Percentiles rank a stretch among this genome's conserved stretches.
These are phyloP conservation scores for Pollicipes pollicipes DNA, from an alignment of 1,140 invertebrate species.

Conservation along the genomic window DNA sequence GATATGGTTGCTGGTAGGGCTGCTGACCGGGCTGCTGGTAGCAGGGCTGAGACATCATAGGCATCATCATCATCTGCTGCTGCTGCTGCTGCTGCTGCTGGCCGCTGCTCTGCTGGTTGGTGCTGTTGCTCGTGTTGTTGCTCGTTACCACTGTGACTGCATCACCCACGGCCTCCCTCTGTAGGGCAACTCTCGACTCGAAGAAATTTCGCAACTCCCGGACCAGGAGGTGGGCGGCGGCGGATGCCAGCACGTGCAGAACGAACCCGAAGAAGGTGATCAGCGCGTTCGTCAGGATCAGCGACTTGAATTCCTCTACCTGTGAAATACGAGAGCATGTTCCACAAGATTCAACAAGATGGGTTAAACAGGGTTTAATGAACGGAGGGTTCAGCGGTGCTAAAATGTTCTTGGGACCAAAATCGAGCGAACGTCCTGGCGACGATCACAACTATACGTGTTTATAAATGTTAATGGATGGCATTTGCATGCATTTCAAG, in stretches of 20 bases:
- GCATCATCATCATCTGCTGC: not conserved
- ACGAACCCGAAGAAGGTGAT: not conserved
- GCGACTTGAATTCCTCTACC: not conserved
- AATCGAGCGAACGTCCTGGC: too few relatives aligned
- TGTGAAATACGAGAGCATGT: not conserved
- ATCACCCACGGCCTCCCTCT: not conserved
- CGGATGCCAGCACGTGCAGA: not conserved
- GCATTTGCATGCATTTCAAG: too few relatives aligned
- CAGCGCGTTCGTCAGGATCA: not conserved
- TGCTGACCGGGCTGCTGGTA: not conserved
- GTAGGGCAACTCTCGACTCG: not conserved
- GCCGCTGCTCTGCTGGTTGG: not conserved
- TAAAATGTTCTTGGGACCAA: too few relatives aligned
- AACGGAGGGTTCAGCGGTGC: too few relatives aligned
- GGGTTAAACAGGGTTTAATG: too few relatives aligned
- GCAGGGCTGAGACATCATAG: not conserved
- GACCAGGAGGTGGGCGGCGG: not conserved
- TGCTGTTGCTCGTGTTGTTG: not conserved
- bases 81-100: not conserved
- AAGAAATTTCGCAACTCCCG: not conserved
- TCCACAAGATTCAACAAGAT: too few relatives aligned
- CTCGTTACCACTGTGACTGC: not conserved
- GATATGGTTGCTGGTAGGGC: not conserved
- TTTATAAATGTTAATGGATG: too few relatives aligned
- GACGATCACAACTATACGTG: too few relatives aligned